Conservation (phyloP, 53 echinoderm and acorn worm genomes). For the Crossaster papposus region DNA sequence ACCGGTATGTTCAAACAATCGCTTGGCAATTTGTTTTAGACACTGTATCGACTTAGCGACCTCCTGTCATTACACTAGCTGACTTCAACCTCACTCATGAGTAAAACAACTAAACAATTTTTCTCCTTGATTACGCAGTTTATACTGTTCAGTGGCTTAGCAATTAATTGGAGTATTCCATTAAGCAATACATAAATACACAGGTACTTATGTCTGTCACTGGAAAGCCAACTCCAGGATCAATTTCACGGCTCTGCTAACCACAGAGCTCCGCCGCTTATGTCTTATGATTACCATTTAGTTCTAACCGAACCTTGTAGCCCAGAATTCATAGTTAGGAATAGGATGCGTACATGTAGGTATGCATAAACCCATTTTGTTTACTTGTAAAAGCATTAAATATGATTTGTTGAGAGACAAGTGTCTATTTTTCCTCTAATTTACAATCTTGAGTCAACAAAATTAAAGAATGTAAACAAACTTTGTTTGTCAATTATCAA, state of each 20-base stretch:
- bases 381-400: too few species aligned
- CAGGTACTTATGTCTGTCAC: too few species aligned
- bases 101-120: background rate
- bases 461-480: background rate
- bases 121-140: background rate
- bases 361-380: too few species aligned
- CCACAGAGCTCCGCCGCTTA: too few species aligned
- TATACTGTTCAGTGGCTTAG: background rate
- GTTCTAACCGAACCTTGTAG: too few species aligned
- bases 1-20: too few species aligned
- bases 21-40: too few species aligned
- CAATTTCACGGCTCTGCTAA: too few species aligned
- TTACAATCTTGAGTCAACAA: constrained; percentile 1
- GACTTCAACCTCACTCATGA: background rate
- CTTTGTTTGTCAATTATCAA: background rate
- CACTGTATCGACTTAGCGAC: background rate
- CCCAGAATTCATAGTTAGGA: too few species aligned
- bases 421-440: background rate
- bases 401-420: background rate
- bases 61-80: background rate
- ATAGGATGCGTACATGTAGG: too few species aligned
- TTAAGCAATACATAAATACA: background rate
- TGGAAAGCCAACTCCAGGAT: too few species aligned
- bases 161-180: background rate
- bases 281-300: too few species aligned